These are phyloP conservation scores for Anodontia alba DNA, from an alignment of 2,888 invertebrate species.

Conservation along the genomic window DNA sequence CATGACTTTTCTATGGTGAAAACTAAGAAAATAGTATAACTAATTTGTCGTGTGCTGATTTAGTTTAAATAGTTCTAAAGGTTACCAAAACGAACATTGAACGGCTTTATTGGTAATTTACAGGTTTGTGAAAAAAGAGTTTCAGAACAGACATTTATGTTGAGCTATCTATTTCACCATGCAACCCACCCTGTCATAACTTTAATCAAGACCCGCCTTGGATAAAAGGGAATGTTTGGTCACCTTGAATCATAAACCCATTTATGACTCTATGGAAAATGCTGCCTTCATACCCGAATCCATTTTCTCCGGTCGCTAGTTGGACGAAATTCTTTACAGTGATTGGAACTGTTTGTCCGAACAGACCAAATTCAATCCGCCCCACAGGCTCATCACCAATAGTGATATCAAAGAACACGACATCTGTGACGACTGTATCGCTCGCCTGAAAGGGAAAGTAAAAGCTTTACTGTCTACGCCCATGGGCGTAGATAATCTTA, in stretches of 20 bases:
- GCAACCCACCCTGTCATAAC: too few species aligned
- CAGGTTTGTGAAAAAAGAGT: too few species aligned
- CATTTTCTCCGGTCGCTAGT: conserved; percentile 87
- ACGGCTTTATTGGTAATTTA: too few species aligned
- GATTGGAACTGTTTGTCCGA: conserved; percentile 93
- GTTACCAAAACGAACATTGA: too few species aligned
- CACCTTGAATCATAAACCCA: conserved; percentile 97
- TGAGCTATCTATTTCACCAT: too few species aligned
- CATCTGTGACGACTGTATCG: conserved; percentile 89
- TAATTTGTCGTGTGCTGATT: too few species aligned
- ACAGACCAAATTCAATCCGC: conserved; percentile 93
- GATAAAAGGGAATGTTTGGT: not conserved
- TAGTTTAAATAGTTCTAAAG: too few species aligned
- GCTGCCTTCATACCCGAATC: conserved; percentile 89
- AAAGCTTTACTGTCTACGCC: not conserved
- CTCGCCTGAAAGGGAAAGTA: conserved; percentile 60
- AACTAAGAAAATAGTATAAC: too few species aligned
- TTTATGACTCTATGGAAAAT: conserved; percentile 95
- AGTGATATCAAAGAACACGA: conserved; percentile 93
- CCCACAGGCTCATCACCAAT: conserved; percentile 91
- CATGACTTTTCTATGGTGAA: too few species aligned
- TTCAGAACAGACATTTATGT: too few species aligned
- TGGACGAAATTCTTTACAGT: conserved; percentile 94
- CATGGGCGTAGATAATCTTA: too few species aligned
- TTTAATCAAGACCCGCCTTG: not conserved